Evolutionary conservation across 2,797 vertebrate species (phyloP).

Genomic region (Bufotes viridis): DNA sequence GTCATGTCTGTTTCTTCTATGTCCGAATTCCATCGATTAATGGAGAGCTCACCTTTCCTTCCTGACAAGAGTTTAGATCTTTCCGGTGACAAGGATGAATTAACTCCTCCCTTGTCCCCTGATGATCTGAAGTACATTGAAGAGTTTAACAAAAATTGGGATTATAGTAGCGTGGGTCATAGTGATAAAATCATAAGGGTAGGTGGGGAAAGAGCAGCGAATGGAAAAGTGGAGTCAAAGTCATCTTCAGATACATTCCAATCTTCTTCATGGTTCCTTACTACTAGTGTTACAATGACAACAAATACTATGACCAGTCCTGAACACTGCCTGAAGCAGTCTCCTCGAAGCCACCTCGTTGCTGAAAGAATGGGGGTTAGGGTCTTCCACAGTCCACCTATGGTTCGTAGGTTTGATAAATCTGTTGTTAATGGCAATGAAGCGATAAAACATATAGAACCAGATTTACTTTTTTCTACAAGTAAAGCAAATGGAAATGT

Average conservation of each 20-base stretch:
- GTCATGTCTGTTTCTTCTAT: slow-evolving; percentile 97
- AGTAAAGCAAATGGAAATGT: slow-evolving; percentile 73
- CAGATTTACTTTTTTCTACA: slow-evolving; percentile 72
- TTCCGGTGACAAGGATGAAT: slow-evolving; percentile 80
- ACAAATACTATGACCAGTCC: slow-evolving; percentile 92
- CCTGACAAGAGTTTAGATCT: slow-evolving; percentile 86
- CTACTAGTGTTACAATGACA: slow-evolving; percentile 93
- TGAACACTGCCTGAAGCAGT: slow-evolving; percentile 89
- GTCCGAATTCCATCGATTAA: slow-evolving; percentile 97
- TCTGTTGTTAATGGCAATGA: slow-evolving; percentile 64
- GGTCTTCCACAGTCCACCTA: slow-evolving; percentile 86
- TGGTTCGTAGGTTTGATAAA: slow-evolving; percentile 76
- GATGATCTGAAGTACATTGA: slow-evolving; percentile 98
- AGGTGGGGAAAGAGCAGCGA: slow-evolving; percentile 79
- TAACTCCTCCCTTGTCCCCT: slow-evolving; percentile 93
- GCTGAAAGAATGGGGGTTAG: slow-evolving; percentile 83
- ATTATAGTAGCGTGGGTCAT: slow-evolving; percentile 72
- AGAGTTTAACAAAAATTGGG: slow-evolving; percentile 95
- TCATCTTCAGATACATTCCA: slow-evolving; percentile 79
- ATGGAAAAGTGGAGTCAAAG: slow-evolving; percentile 69
- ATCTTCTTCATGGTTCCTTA: slow-evolving; percentile 90
- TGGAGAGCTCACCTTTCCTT: slow-evolving; percentile 98
- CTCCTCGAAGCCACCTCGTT: slow-evolving; percentile 71
- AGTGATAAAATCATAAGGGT: slow-evolving; percentile 72
- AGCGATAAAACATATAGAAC: slow-evolving; percentile 69